Base-by-base conservation (phyloP, 2,113 vertebrate genomes). In the Noturus placidus region DNA sequence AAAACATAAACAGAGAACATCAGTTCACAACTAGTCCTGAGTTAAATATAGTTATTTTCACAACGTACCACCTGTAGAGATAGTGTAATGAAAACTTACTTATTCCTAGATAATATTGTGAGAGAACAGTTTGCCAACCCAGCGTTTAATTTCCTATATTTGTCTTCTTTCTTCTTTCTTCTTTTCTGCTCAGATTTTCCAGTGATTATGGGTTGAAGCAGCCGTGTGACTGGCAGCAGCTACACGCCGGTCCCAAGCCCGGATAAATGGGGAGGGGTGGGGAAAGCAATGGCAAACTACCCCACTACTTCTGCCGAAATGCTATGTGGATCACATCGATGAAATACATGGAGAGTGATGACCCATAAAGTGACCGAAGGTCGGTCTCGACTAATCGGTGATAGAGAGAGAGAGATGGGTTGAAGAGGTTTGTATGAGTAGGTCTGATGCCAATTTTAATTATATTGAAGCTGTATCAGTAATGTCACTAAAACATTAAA, bases 11-110 rank as follows among this genome's bases (percentile, higher is more conserved):
- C 42, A 7, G 5, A 50, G 4, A 50, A 42, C 35, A 38, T 61
- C 27, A 54, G 54, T 27, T 63, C 25, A 42, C 54, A 85, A 63
- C 38, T n/a, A 85, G 17, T 72, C 72, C 69, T 76, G 19, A 83
- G 42, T 67, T 35, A 72, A 50, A 69, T 67, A 20, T 80, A 6
- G 7, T n/a, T 17, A 81, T 30, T 59, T 38, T 61, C 22, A 17
- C 35, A 82, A 35, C 52, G 50, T 59, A 42, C 61, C 35, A 59
- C n/a, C 25, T 50, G 22, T 76, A 19, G n/a, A 19, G 17, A 33
- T 20, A 59, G 1, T 35, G 10, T 81, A 56, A 30, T 59, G 54
- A n/a, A 57, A 33, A 14, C 2, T 10, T 72, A 4, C 5, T 25
- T 76, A 50, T 76, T 27, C 25, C 27, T 76, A 76, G 20, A 46